Evolutionary conservation across 2,113 vertebrate species (phyloP).

Genomic region (Herpetotheres cachinnans): DNA sequence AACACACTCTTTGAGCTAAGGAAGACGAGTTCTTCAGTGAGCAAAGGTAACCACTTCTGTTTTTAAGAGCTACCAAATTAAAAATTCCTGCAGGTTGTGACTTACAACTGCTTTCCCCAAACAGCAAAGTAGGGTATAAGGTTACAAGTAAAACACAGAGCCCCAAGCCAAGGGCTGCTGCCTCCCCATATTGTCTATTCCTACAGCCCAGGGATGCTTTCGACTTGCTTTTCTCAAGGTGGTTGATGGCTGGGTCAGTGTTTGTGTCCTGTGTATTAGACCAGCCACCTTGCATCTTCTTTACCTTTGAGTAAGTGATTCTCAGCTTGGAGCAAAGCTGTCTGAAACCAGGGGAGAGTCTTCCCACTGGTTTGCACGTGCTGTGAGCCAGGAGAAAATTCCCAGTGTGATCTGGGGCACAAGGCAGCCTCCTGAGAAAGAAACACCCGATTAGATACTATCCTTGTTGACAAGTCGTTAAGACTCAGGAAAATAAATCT

Average conservation of each 20-base stretch:
- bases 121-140: not conserved
- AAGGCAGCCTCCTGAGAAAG: not conserved
- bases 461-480: not conserved
- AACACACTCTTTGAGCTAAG: not conserved
- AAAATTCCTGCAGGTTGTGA: not conserved
- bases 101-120: not conserved
- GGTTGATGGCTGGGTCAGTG: rapidly evolving
- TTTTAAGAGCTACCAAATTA: not conserved
- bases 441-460: not conserved
- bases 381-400: not conserved
- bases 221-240: not conserved
- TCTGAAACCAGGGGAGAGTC: not conserved
- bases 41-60: not conserved
- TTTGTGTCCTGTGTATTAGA: not conserved
- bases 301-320: not conserved
- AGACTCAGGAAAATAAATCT: not conserved
- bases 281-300: not conserved
- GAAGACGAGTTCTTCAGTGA: not conserved
- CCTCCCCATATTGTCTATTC: not conserved
- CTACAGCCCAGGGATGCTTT: not conserved
- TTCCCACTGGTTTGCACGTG: not conserved
- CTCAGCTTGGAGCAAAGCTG: not conserved
- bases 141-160: not conserved
- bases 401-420: not conserved
- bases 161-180: not conserved